Conservation (phyloP, 2,888 invertebrate species). For the Thelaira solivaga region DNA sequence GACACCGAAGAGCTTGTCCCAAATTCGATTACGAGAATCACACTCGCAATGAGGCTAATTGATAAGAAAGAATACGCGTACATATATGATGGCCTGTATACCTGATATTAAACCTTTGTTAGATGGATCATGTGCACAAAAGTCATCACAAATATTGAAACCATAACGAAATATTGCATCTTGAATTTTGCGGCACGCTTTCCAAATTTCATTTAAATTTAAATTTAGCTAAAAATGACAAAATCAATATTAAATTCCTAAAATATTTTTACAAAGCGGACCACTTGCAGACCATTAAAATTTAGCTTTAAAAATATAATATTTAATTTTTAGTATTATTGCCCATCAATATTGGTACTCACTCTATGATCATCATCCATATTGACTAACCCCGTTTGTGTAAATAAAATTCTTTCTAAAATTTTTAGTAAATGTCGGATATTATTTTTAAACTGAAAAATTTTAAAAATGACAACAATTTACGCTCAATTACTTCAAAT, state of each 20-base stretch:
- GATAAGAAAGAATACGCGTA: too few relatives aligned
- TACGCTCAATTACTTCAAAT: background rate
- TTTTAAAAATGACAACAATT: background rate
- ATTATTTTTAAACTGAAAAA: background rate
- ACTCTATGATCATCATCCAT: slow-evolving; percentile 63
- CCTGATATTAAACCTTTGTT: slow-evolving; percentile 84
- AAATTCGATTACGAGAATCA: too few relatives aligned
- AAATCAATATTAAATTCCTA: too few relatives aligned
- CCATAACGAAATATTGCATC: slow-evolving; percentile 85
- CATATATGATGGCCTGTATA: slow-evolving; percentile 62
- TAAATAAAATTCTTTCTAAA: background rate
- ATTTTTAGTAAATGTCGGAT: too few relatives aligned
- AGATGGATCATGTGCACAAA: slow-evolving; percentile 83
- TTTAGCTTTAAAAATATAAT: too few relatives aligned
- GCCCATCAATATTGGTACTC: slow-evolving; percentile 4
- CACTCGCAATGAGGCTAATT: too few relatives aligned
- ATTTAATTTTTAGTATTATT: background rate
- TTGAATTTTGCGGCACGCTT: slow-evolving; percentile 88
- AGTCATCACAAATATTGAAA: slow-evolving; percentile 85
- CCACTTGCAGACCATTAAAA: too few relatives aligned
- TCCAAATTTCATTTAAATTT: slow-evolving; percentile 83
- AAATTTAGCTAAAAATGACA: slow-evolving; percentile 57
- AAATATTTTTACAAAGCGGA: too few relatives aligned
- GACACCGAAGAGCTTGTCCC: too few relatives aligned
- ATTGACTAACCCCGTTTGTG: background rate